These are phyloP conservation scores for Listronotus bonariensis DNA, from an alignment of 1,140 invertebrate species.

Conservation along the genomic window DNA sequence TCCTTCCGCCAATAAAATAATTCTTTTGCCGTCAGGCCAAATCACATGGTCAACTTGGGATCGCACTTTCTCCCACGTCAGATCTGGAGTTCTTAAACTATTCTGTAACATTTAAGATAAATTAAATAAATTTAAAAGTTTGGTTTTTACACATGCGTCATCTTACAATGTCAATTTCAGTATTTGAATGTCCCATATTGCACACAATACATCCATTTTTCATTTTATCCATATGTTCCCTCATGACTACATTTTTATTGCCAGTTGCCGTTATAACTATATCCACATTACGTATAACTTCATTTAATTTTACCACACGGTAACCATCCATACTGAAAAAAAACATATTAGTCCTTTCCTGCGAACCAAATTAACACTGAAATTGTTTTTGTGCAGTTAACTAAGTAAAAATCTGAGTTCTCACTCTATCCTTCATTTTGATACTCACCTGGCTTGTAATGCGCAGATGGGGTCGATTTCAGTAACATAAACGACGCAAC, in stretches of 20 bases:
- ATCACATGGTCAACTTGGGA: conserved; percentile 98
- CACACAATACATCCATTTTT: conserved; percentile 96
- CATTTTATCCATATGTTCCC: conserved; percentile 96
- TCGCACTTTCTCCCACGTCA: conserved; percentile 96
- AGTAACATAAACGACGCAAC: conserved; percentile 93
- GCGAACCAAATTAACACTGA: neutral
- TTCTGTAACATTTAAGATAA: conserved; percentile 65
- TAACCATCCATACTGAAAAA: conserved; percentile 93
- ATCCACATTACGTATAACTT: conserved; percentile 92
- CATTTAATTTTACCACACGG: conserved; percentile 92
- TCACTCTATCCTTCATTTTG: no score
- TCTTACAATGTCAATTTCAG: conserved; percentile 94
- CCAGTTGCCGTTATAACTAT: conserved; percentile 95
- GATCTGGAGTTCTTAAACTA: conserved; percentile 87
- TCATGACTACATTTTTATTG: conserved; percentile 94
- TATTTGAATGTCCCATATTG: conserved; percentile 98
- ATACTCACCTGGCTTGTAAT: conserved; percentile 84
- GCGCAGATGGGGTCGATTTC: conserved; percentile 99
- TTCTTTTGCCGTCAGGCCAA: conserved; percentile 91
- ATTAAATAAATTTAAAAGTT: neutral
- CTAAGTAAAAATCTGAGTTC: no score
- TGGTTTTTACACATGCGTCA: neutral
- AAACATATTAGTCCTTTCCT: conserved; percentile 10
- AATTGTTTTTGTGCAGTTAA: conserved; percentile 14
- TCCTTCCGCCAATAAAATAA: conserved; percentile 93